Evolutionary conservation across 2,888 invertebrate genomes (phyloP).

Genomic region (Abrostola triplasia): DNA sequence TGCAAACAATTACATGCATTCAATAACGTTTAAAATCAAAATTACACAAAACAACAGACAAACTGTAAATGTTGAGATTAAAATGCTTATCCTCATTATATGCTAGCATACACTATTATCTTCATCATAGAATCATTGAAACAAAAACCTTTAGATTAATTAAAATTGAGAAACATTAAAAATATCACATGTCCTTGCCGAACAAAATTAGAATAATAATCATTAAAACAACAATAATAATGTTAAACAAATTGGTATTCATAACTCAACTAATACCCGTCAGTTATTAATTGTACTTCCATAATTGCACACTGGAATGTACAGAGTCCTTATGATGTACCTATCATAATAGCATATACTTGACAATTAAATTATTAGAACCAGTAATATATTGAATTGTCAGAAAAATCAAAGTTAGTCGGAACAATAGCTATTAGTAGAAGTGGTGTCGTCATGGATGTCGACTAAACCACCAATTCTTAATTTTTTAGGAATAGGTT

Average conservation of each 20-base stretch:
- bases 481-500: conserved; percentile 78
- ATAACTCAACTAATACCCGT: conserved; percentile 54
- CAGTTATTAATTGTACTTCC: conserved; percentile 36
- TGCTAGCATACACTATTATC: background rate
- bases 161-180: conserved; percentile 45
- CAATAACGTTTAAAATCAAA: conserved; percentile 22
- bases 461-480: conserved; percentile 59
- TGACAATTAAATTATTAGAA: conserved; percentile 44
- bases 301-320: conserved; percentile 27
- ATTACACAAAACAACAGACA: conserved; percentile 11
- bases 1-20: conserved; percentile 34
- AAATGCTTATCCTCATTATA: conserved; percentile 5
- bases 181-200: conserved; percentile 50
- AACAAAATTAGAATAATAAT: conserved; percentile 35
- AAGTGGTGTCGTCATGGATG: conserved; percentile 69
- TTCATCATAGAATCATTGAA: background rate
- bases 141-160: conserved; percentile 4
- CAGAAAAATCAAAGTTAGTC: conserved; percentile 54
- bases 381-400: conserved; percentile 46
- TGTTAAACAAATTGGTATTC: conserved; percentile 39
- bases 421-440: conserved; percentile 72
- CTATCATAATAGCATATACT: conserved; percentile 43
- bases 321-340: conserved; percentile 18
- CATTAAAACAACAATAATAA: conserved; percentile 43
- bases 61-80: conserved; percentile 9